Evolutionary conservation across 2,113 vertebrate species (phyloP), one percentile per base, ranked within the genome.

Genomic region (Rhinoderma darwinii): DNA sequence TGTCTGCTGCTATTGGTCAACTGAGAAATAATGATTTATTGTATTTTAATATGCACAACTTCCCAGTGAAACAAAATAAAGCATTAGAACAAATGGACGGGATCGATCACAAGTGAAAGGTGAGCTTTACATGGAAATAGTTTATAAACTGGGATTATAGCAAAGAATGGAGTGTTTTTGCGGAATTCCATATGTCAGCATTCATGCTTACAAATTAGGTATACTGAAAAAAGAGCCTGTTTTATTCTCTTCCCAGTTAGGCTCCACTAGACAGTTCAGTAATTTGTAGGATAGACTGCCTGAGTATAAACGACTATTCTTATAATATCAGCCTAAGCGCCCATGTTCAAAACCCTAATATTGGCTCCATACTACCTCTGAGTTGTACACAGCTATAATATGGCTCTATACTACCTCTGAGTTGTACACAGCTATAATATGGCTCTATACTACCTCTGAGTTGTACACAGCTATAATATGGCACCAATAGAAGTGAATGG

Each of bases 1-100:
- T 88, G 91, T 93, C 93, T 91, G 92, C 92, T 94, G 91, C 86
- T 91, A 91, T 51, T 94, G 94, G 94, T 94, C 93, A 95, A 92
- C 90, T 92, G 92, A 93, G 93, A 93, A 94, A 94, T 93, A 92
- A 92, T 92, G 92, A 95, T 93, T 94, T 94, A 95, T 92, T 92
- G 92, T 90, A 90, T 82, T 90, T 92, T 84, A 91, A 89, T 91
- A 84, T 91, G 90, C 66, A 90, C 66, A 86, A 91, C 91, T 93
- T 93, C 91, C 90, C 88, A 90, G 90, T 70, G 88, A 89, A 92
- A 93, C 92, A 93, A 90, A 93, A 91, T 22, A 85, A 8, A 78
- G 93, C 51, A 75, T 84, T 84, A 56, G 44, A 84, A 61, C 39
- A 18, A 47, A 78, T 76, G 20, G 56, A 66, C 51, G 50, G 56